Evolutionary conservation across 2,113 vertebrate genomes (phyloP).

Genomic region (Theristicus caerulescens): DNA sequence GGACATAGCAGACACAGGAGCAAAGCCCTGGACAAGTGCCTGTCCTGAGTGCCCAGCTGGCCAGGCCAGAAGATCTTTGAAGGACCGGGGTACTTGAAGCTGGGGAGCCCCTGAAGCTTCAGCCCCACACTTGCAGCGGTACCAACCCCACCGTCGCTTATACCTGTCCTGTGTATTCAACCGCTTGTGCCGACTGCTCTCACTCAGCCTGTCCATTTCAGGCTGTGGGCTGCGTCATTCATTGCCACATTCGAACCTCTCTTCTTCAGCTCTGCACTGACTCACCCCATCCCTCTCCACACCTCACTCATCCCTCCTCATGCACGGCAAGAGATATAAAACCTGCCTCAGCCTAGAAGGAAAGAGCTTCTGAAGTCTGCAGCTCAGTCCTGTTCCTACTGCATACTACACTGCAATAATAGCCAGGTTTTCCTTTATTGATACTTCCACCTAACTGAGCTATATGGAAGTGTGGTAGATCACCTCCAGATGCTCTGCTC

Average conservation of each 20-base stretch:
- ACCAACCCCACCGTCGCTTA: not conserved
- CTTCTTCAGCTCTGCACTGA: not conserved
- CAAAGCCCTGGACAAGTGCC: not conserved
- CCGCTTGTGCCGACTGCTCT: not conserved
- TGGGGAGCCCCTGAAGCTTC: not conserved
- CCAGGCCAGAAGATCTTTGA: not conserved
- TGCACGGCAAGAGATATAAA: not conserved
- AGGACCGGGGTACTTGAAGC: not conserved
- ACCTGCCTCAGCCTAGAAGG: not conserved
- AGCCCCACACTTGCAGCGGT: not conserved
- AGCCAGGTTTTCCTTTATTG: not conserved
- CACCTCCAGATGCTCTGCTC: not conserved
- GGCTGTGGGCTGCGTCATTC: not conserved
- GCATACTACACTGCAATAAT: not conserved
- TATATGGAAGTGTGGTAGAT: not conserved
- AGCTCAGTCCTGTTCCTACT: not conserved
- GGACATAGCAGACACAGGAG: not conserved
- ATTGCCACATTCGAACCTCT: not conserved
- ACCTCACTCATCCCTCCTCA: not conserved
- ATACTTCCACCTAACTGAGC: not conserved
- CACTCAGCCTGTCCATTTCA: fast-evolving
- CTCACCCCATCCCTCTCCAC: not conserved
- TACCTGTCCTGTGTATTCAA: not conserved
- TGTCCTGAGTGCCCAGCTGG: not conserved
- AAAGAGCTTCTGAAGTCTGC: not conserved